Evolutionary conservation across 2,113 vertebrate species (phyloP), one percentile per base, ranked within the genome.

Genomic region (Vireo altiloquus): DNA sequence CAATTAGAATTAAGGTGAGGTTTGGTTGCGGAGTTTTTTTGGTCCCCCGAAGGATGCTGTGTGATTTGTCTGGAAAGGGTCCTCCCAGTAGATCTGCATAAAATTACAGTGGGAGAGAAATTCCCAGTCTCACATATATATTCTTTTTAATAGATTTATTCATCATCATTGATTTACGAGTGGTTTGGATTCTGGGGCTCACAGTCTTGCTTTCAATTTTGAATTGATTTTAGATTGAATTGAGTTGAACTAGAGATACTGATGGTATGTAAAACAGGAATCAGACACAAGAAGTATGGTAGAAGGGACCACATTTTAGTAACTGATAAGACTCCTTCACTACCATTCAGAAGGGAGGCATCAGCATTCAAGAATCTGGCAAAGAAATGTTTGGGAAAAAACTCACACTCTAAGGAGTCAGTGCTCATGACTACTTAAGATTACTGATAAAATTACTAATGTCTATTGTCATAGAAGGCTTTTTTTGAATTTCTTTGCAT

Each of bases 1-100:
- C 98, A 21, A 86, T 99, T 60, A 97, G 92, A 96, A 97, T 99
- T 95, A 97, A 98, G 96, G 98, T 98, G 86, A 96, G 81, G 27
- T 61, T 76, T 89, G 24, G 7, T n/a, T 72, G 18, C 63, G 35
- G 27, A 14, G 13, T 10, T 2, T 20, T 33, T 50, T 54, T 21
- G n/a, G n/a, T 0, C 1, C 6, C 25, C 9, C 6, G 37, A 46
- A 68, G 3, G 11, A 42, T 72, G 20, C 40, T 19, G 2, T 76
- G 31, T 39, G 65, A 39, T 80, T 77, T 69, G 12, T 77, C 30
- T 77, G 60, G 18, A 64, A 76, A 47, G 25, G 4, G 11, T 21
- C 7, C 13, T 74, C 47, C 16, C 2, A 5, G n/a, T 21, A 71
- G 15, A 66, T 28, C 33, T 74, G 16, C 15, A 37, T 61, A 61